Base-by-base conservation (phyloP, 2,888 invertebrate genomes). In the Barypeithes pellucidus region DNA sequence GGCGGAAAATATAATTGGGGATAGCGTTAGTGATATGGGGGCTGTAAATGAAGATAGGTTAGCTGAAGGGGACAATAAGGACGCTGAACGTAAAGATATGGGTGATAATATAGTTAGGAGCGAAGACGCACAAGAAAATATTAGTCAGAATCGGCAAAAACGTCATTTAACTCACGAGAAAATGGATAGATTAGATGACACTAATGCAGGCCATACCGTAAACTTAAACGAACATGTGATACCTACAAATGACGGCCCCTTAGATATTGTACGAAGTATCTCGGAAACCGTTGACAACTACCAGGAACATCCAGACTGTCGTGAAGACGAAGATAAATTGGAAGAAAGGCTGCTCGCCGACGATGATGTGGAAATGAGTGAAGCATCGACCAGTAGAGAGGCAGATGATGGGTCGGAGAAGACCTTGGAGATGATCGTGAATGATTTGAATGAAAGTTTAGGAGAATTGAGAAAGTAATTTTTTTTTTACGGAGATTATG, bases 391-490 rank as follows among this genome's bases (percentile, higher is more conserved):
- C 3, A 45, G 63, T 18, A 36, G 29, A n/a, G 22, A 43, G 36
- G 22, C 12, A 1, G 54, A 60, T 14, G 67, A 61, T 14, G 59
- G 52, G 16, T 14, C 73, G 1, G 73, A 74, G 54, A 69, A 75
- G 33, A 75, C 74, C 18, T 57, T 76, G 47, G 73, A 77, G 60
- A 72, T 70, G 77, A 76, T 75, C 39, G 75, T 76, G 45, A 73
- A 77, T 59, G 72, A 76, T 73, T 54, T 76, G 63, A 76, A 72
- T 50, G 75, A 69, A 22, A 76, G 75, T 67, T 52, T 76, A 33
- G 72, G 75, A n/a, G 68, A 68, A 18, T 50, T 61, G 22, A 60
- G 16, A 11, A 47, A 68, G 60, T 67, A 60, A 47, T 18, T 62
- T 62, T 61, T 47, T 20, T 47, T 47, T 45, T 45, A 18, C 14